These are phyloP conservation scores for Barnardius zonarius DNA, from an alignment of 2,113 vertebrate genomes.

Conservation along the genomic window DNA sequence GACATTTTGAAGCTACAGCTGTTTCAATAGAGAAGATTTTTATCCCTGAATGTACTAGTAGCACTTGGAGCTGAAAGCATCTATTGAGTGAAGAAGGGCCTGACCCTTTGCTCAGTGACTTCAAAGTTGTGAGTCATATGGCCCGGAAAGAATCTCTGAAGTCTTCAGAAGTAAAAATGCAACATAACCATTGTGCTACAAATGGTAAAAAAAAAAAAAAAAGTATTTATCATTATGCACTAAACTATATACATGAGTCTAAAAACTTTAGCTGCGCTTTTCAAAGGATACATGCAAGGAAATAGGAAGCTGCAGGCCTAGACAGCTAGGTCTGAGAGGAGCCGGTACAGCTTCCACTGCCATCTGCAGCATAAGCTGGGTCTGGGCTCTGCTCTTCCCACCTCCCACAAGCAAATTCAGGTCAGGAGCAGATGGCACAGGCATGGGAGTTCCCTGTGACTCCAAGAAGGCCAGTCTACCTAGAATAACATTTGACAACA, in stretches of 20 bases:
- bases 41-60: constrained; percentile 29
- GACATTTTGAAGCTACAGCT: constrained; percentile 32
- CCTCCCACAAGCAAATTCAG: not conserved
- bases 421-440: not conserved
- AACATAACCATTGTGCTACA: not conserved
- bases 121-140: constrained; percentile 55
- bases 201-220: not conserved
- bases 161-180: constrained; percentile 32
- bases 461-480: not conserved
- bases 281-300: not conserved
- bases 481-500: not conserved
- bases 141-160: not conserved
- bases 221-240: not conserved
- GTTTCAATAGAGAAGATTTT: constrained; percentile 28
- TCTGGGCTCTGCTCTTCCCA: not conserved
- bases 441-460: not conserved
- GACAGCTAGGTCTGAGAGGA: not conserved
- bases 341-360: not conserved
- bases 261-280: not conserved
- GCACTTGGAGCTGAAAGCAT: constrained; percentile 57
- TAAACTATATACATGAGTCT: not conserved
- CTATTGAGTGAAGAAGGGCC: constrained; percentile 40
- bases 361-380: not conserved
- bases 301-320: not conserved
- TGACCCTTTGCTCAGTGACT: constrained; percentile 48